Percentiles rank a stretch among this genome's conserved stretches.
Evolutionary conservation across 2,888 invertebrate genomes (phyloP).

Genomic region (Drosophila mercatorum): DNA sequence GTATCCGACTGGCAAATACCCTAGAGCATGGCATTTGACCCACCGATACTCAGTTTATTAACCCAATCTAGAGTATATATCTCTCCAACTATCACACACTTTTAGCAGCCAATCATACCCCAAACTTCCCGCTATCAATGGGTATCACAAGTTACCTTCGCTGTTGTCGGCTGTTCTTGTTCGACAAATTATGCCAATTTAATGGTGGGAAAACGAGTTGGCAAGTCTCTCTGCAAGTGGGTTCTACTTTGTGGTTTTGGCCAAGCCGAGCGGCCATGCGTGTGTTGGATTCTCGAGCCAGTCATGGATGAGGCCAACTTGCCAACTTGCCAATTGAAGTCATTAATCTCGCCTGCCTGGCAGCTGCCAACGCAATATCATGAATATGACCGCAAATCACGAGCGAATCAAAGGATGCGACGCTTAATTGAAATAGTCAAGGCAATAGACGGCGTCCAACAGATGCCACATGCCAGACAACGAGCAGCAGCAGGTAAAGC

Average conservation of each 20-base stretch:
- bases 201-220: constrained; percentile 77
- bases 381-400: constrained; percentile 22
- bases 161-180: constrained; percentile 57
- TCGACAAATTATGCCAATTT: constrained; percentile 81
- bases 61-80: not conserved
- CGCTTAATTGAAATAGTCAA: constrained; percentile 37
- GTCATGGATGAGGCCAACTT: constrained; percentile 9
- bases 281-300: not conserved
- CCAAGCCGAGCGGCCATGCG: constrained; percentile 35
- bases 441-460: constrained; percentile 9
- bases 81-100: not conserved
- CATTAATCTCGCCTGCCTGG: constrained; percentile 41
- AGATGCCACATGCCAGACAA: not conserved
- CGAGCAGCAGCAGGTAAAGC: not conserved
- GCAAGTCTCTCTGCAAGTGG: constrained; percentile 56
- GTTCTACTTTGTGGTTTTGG: constrained; percentile 24
- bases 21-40: too few relatives aligned
- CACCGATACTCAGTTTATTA: too few relatives aligned
- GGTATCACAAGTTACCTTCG: constrained; percentile 51
- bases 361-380: constrained; percentile 25
- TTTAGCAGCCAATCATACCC: not conserved
- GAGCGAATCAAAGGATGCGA: constrained; percentile 34
- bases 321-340: constrained; percentile 50
- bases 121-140: not conserved
- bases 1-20: not conserved